These are phyloP conservation scores for Cerastoderma edule DNA, from an alignment of 2,888 invertebrate species.

Conservation along the genomic window DNA sequence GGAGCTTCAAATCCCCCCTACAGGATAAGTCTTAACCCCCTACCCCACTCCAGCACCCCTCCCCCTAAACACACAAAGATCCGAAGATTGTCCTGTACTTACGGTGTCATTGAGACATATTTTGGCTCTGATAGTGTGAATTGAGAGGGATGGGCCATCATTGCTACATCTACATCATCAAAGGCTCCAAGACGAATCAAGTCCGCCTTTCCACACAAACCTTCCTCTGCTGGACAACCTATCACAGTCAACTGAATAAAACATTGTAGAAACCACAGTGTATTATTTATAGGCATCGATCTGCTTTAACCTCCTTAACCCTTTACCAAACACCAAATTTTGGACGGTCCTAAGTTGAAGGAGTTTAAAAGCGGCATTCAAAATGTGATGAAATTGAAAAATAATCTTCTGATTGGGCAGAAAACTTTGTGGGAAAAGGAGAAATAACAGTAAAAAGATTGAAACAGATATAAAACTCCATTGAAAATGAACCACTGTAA, in stretches of 20 bases:
- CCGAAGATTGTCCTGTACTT: no score
- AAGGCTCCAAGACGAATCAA: slow-evolving; percentile 76
- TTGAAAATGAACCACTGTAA: no score
- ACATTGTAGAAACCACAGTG: background rate
- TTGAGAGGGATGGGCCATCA: slow-evolving; percentile 80
- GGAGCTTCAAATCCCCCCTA: no score
- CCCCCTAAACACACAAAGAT: no score
- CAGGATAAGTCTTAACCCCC: no score
- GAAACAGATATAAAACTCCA: no score
- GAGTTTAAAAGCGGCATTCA: no score
- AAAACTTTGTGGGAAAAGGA: background rate
- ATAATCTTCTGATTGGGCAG: no score
- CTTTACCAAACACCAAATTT: no score
- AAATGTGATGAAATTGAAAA: no score
- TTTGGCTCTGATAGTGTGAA: slow-evolving; percentile 62
- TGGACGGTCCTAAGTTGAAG: no score
- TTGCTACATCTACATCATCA: slow-evolving; percentile 72
- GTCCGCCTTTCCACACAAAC: slow-evolving; percentile 77
- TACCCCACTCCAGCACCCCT: no score
- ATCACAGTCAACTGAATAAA: slow-evolving; percentile 73
- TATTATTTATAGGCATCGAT: background rate
- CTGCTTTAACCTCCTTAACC: background rate
- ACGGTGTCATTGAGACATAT: slow-evolving; percentile 69
- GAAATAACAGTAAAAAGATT: background rate
- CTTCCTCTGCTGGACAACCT: slow-evolving; percentile 80